These are phyloP conservation scores for Chiroxiphia lanceolata DNA, from an alignment of 2,797 vertebrate genomes.

Conservation along the genomic window DNA sequence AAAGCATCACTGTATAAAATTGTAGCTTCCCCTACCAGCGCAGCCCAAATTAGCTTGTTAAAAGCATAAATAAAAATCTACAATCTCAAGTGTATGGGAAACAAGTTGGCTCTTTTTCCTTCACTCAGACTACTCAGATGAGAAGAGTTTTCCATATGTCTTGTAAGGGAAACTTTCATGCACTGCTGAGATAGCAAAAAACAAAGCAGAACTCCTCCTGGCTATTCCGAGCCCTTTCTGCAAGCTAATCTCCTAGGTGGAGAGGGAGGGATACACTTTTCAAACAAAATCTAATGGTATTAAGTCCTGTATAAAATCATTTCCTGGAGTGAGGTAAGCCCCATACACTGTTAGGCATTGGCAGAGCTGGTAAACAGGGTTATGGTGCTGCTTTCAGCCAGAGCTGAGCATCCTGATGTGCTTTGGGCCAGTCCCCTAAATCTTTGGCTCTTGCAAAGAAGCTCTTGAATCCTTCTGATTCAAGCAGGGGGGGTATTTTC, in stretches of 20 bases:
- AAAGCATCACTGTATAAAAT: slow-evolving; percentile 67
- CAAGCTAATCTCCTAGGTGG: not conserved
- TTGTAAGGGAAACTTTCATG: not conserved
- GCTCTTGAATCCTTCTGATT: not conserved
- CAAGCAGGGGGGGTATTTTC: not conserved
- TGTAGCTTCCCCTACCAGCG: slow-evolving; percentile 10
- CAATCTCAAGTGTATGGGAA: slow-evolving; percentile 14
- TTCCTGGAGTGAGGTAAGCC: not conserved
- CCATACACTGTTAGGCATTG: fast-evolving
- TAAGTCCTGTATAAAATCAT: not conserved
- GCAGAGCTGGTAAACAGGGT: not conserved
- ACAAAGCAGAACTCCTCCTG: not conserved
- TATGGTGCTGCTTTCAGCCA: not conserved
- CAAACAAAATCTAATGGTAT: not conserved
- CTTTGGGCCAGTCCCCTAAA: not conserved
- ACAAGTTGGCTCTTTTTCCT: not conserved
- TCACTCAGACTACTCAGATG: not conserved
- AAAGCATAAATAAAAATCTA: slow-evolving; percentile 58
- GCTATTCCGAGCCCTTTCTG: not conserved
- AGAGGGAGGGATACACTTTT: not conserved
- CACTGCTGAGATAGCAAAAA: slow-evolving; percentile 28
- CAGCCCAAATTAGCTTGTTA: not conserved
- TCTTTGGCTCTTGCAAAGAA: not conserved
- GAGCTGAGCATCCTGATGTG: not conserved
- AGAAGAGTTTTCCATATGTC: not conserved